Evolutionary conservation across 2,888 invertebrate genomes (phyloP).

Genomic region (Kuschelorhynchus macadamiae): DNA sequence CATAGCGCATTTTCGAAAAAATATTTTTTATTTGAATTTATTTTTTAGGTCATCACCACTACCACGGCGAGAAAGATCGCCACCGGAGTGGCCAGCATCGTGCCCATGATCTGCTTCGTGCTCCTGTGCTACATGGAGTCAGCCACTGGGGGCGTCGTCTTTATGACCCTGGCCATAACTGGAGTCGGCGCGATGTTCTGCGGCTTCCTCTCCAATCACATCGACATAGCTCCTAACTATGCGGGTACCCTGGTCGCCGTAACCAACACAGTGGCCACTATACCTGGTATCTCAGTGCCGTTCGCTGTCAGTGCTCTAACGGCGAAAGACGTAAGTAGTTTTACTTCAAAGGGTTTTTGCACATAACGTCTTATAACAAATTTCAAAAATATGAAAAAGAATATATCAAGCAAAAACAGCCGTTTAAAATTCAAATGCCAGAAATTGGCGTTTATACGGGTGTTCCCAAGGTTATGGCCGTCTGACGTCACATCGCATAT

Average conservation of each 20-base stretch:
- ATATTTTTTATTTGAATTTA: neutral
- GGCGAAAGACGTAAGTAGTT: conserved; percentile 78
- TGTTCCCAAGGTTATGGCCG: too few species aligned
- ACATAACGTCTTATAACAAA: too few species aligned
- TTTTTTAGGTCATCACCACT: conserved; percentile 73
- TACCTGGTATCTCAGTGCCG: conserved; percentile 87
- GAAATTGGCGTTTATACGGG: too few species aligned
- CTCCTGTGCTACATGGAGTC: conserved; percentile 72
- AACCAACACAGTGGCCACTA: conserved; percentile 84
- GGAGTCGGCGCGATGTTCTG: conserved; percentile 87
- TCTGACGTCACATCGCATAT: too few species aligned
- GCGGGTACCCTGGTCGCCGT: conserved; percentile 86
- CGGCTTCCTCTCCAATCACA: conserved; percentile 87
- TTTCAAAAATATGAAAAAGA: too few species aligned
- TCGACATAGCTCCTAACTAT: conserved; percentile 87
- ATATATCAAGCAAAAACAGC: too few species aligned
- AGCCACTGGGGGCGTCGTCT: conserved; percentile 72
- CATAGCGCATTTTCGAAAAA: too few species aligned
- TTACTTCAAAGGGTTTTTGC: too few species aligned
- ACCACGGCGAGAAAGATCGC: conserved; percentile 83
- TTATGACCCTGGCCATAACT: conserved; percentile 79
- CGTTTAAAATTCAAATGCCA: too few species aligned
- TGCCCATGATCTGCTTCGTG: conserved; percentile 80
- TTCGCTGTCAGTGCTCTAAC: conserved; percentile 81
- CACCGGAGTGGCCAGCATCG: conserved; percentile 74